phyloP scores from a whole-genome alignment of 2,113 vertebrate genomes.

The Myrmecophaga tridactyla region DNA sequence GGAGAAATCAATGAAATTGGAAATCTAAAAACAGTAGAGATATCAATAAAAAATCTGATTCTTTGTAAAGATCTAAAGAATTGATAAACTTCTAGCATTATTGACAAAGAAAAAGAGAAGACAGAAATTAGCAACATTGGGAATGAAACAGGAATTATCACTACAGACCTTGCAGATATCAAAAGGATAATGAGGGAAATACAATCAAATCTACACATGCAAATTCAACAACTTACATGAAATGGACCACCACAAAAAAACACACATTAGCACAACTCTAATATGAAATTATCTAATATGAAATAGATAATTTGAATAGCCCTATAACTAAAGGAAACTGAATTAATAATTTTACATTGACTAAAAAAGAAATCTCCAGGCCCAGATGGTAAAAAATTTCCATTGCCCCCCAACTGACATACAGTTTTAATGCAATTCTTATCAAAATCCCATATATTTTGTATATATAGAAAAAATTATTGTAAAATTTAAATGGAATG shows the following conservation, averaged over 20 bases:
- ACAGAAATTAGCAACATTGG: background rate
- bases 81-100: background rate
- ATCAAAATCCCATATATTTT: no score
- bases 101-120: background rate
- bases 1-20: background rate
- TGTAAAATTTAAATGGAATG: background rate
- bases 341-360: background rate
- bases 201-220: background rate
- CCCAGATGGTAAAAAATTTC: background rate
- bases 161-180: background rate
- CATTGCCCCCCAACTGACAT: background rate
- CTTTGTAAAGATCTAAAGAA: background rate
- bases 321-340: background rate
- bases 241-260: background rate
- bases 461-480: no score
- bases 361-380: background rate
- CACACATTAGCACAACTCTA: background rate
- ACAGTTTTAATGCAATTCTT: background rate
- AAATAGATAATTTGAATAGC: background rate
- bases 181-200: fast-evolving
- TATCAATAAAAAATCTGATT: background rate
- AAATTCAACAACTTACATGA: background rate
- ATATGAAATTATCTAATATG: no score
- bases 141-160: background rate
- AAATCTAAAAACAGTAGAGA: background rate